Evolutionary conservation across 2,797 vertebrate genomes (phyloP).

Genomic region (Corythornis leucogaster): DNA sequence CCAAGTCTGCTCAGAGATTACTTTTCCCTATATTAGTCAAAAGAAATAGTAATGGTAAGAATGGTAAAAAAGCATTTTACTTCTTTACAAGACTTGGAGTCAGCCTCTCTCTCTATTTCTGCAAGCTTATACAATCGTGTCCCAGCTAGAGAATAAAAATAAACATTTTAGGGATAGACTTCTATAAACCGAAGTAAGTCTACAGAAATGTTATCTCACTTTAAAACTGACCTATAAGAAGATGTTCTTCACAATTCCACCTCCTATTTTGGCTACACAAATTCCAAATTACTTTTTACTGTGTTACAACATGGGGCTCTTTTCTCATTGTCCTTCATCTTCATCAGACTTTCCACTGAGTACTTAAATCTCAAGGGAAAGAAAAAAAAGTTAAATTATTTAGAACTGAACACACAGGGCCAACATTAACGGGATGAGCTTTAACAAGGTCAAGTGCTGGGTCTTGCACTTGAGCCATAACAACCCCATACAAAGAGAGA

Average conservation of each 20-base stretch:
- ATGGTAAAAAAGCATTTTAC: neutral
- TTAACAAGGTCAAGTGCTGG: too few species aligned
- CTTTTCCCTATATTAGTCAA: neutral
- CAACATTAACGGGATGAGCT: too few species aligned
- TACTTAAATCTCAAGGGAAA: neutral
- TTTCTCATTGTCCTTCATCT: neutral
- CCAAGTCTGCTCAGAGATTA: neutral
- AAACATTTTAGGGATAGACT: neutral
- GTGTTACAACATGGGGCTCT: neutral
- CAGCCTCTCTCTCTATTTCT: neutral
- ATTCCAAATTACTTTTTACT: neutral
- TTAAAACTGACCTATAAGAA: neutral
- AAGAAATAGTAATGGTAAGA: neutral
- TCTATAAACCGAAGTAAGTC: neutral
- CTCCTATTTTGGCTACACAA: neutral
- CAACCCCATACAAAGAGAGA: too few species aligned
- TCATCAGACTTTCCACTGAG: neutral
- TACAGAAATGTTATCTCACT: neutral
- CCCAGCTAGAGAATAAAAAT: neutral
- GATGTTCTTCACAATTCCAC: neutral
- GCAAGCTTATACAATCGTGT: neutral
- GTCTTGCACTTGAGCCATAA: too few species aligned
- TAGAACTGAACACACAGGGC: neutral
- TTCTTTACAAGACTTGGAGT: neutral
- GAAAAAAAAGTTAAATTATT: accelerated